Conservation (phyloP, 2,888 invertebrate genomes). For the Perithous albicinctus region DNA sequence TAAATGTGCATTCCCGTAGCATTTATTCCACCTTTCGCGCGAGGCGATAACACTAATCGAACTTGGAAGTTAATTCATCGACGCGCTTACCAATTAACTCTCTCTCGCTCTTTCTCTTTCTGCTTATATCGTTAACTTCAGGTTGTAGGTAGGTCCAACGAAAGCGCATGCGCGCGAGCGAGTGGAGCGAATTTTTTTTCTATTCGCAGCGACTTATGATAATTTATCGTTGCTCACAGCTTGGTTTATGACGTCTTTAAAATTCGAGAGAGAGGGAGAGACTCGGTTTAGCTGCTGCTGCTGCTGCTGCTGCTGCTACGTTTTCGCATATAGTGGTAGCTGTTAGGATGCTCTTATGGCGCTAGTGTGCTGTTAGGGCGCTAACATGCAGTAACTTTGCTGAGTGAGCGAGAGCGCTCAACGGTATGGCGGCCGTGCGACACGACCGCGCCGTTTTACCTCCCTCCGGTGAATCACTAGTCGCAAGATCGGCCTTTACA, state of each 20-base stretch:
- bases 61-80: slow-evolving; percentile 61
- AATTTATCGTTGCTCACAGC: slow-evolving; percentile 72
- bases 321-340: slow-evolving; percentile 41
- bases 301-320: slow-evolving; percentile 37
- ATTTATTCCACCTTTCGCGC: slow-evolving; percentile 35
- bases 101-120: slow-evolving; percentile 3
- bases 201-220: slow-evolving; percentile 69
- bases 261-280: too few relatives aligned
- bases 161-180: slow-evolving; percentile 23
- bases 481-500: slow-evolving; percentile 70
- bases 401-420: slow-evolving; percentile 38
- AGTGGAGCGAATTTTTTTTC: slow-evolving; percentile 62
- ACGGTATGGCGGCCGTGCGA: slow-evolving; percentile 43
- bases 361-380: background rate
- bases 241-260: slow-evolving; percentile 72
- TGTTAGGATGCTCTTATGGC: slow-evolving; percentile 31
- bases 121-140: background rate
- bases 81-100: slow-evolving; percentile 54
- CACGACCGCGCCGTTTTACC: slow-evolving; percentile 50
- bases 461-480: slow-evolving; percentile 69
- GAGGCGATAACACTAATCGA: slow-evolving; percentile 52
- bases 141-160: slow-evolving; percentile 48
- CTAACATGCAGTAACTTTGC: slow-evolving; percentile 64
- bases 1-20: slow-evolving; percentile 21
- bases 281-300: slow-evolving; percentile 34